These are phyloP conservation scores for Gorsachius magnificus DNA, from an alignment of 2,797 vertebrate species.

Conservation along the genomic window DNA sequence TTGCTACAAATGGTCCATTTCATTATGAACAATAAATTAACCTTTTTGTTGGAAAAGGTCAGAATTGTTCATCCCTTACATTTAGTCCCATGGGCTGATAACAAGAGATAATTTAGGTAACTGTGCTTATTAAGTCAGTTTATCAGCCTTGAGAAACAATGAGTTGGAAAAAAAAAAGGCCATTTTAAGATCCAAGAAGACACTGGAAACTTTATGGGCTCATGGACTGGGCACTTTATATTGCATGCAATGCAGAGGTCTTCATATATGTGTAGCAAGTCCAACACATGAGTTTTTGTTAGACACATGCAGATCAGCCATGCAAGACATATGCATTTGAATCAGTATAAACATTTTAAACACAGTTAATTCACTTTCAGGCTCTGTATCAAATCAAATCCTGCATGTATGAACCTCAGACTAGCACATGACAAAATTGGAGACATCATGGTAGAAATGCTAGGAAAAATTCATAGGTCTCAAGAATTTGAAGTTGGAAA, in stretches of 20 bases:
- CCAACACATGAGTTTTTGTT: background rate
- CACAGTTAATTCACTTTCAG: background rate
- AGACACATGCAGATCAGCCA: background rate
- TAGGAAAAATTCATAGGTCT: background rate
- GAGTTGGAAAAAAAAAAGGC: fast-evolving
- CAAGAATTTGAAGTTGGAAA: background rate
- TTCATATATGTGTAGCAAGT: background rate
- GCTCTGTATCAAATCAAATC: background rate
- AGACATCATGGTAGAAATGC: background rate
- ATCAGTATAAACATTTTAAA: background rate
- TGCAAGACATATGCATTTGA: background rate
- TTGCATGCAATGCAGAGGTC: background rate
- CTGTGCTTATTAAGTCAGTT: background rate
- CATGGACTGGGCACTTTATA: fast-evolving
- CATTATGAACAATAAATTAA: background rate
- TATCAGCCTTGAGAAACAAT: background rate
- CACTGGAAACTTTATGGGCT: background rate
- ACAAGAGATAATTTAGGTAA: background rate
- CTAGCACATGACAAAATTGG: background rate
- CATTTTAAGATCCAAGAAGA: background rate
- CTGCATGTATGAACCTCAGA: fast-evolving
- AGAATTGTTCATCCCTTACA: background rate
- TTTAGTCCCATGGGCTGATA: background rate
- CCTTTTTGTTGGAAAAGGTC: background rate
- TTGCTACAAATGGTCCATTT: background rate